Evolutionary conservation across 2,113 vertebrate species (phyloP).

Genomic region (Electrona antarctica): DNA sequence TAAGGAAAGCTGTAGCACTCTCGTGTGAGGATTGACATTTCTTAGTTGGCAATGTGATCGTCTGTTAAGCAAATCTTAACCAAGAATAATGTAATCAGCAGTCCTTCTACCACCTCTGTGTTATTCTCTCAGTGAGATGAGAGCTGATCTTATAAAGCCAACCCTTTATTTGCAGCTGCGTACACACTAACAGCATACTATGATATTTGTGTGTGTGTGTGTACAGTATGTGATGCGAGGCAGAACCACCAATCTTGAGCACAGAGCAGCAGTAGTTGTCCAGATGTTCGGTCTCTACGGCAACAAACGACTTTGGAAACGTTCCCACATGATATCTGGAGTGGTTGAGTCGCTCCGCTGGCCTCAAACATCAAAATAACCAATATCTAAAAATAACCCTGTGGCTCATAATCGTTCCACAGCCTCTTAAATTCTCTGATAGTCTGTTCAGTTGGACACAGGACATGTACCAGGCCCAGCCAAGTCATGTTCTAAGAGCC

Average conservation of each 20-base stretch:
- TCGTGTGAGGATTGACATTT: conserved; percentile 12
- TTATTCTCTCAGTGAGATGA: conserved; percentile 36
- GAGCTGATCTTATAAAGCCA: conserved; percentile 37
- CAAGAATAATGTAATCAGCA: conserved; percentile 23
- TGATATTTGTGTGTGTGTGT: conserved; percentile 17
- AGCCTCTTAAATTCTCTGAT: conserved; percentile 47
- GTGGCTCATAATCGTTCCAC: conserved; percentile 54
- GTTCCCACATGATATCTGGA: conserved; percentile 75
- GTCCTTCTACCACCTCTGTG: conserved; percentile 21
- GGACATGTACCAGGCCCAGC: conserved; percentile 17
- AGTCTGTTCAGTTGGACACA: conserved; percentile 27
- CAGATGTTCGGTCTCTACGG: conserved; percentile 74
- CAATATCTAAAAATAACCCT: conserved; percentile 72
- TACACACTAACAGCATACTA: conserved; percentile 15
- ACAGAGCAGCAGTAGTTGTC: conserved; percentile 50
- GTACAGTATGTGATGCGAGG: too few species aligned
- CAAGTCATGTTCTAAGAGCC: conserved; percentile 10
- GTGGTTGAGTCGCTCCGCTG: conserved; percentile 51
- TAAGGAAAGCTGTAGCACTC: too few species aligned
- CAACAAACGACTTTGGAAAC: conserved; percentile 73
- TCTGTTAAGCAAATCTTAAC: conserved; percentile 27
- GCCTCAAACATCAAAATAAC: conserved; percentile 73
- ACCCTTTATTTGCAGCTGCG: conserved; percentile 23
- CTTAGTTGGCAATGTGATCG: conserved; percentile 32
- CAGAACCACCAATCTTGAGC: conserved; percentile 44